phyloP scores from a whole-genome alignment of 1,140 invertebrate genomes.

The Drosophila bocqueti region DNA sequence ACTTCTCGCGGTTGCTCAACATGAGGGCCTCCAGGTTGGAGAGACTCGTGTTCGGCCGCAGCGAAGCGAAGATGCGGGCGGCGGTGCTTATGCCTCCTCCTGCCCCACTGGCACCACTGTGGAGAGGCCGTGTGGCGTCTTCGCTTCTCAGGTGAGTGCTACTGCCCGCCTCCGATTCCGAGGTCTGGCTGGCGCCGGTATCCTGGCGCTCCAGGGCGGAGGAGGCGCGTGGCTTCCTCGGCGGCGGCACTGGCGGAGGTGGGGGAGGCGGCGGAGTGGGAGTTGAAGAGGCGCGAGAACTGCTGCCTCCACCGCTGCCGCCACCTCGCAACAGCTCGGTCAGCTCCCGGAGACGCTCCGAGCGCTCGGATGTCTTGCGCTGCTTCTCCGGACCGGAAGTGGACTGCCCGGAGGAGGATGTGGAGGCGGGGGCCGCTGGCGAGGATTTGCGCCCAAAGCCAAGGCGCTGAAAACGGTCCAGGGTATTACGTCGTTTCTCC shows the following conservation, averaged over 20 bases:
- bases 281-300: slow-evolving; percentile 77
- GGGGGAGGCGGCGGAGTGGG: slow-evolving; percentile 84
- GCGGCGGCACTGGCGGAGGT: slow-evolving; percentile 73
- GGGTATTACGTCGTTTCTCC: slow-evolving; percentile 87
- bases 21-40: slow-evolving; percentile 83
- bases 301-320: slow-evolving; percentile 76
- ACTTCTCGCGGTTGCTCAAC: slow-evolving; percentile 80
- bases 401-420: slow-evolving; percentile 14
- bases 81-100: slow-evolving; percentile 40
- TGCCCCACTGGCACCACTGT: slow-evolving; percentile 1
- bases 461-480: slow-evolving; percentile 92
- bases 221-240: slow-evolving; percentile 66
- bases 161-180: slow-evolving; percentile 35
- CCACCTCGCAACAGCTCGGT: slow-evolving; percentile 89
- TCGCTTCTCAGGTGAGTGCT: slow-evolving; percentile 22
- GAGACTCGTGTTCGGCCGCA: slow-evolving; percentile 82
- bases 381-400: slow-evolving; percentile 67
- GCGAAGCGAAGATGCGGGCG: slow-evolving; percentile 63
- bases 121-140: slow-evolving; percentile 28
- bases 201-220: slow-evolving; percentile 59
- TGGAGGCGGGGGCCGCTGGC: slow-evolving; percentile 81
- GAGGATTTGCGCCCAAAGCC: slow-evolving; percentile 88
- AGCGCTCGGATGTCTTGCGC: slow-evolving; percentile 85
- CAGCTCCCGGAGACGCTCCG: slow-evolving; percentile 90
- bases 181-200: slow-evolving; percentile 51